phyloP scores from a whole-genome alignment of 2,113 vertebrate genomes.

The Bucco capensis region DNA sequence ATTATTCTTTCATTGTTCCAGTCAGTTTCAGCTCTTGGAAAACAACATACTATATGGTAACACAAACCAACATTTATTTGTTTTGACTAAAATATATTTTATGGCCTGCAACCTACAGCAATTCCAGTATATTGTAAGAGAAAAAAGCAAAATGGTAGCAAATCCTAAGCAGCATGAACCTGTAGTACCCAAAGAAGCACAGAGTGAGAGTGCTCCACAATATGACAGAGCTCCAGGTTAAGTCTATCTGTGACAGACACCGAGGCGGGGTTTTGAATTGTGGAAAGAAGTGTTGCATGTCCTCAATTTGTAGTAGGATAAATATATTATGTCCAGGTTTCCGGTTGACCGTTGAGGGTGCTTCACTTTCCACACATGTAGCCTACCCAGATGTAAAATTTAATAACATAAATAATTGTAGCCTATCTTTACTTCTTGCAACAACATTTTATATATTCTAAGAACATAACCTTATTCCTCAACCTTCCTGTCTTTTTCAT shows the following conservation, averaged over 20 bases:
- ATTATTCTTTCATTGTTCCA: slow-evolving; percentile 11
- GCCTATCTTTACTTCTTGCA: background rate
- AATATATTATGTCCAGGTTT: background rate
- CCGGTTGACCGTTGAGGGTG: background rate
- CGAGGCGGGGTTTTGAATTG: background rate
- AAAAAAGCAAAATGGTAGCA: background rate
- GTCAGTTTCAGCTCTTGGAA: background rate
- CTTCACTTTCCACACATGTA: background rate
- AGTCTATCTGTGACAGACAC: background rate
- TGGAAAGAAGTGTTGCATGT: background rate
- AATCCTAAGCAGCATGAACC: background rate
- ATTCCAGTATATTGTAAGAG: background rate
- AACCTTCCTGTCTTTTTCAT: background rate
- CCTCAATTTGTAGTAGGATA: background rate
- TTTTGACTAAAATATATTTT: background rate
- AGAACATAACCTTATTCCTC: background rate
- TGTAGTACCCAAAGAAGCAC: background rate
- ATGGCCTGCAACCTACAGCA: background rate
- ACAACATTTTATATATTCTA: background rate
- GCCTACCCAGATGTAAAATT: background rate
- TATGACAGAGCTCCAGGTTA: background rate
- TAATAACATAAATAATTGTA: background rate
- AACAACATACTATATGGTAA: background rate
- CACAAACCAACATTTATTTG: background rate
- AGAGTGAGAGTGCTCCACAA: background rate